Percentiles rank a stretch among this genome's conserved stretches.
Conservation (phyloP, 2,888 invertebrate genomes). For the Idaea biselata region DNA sequence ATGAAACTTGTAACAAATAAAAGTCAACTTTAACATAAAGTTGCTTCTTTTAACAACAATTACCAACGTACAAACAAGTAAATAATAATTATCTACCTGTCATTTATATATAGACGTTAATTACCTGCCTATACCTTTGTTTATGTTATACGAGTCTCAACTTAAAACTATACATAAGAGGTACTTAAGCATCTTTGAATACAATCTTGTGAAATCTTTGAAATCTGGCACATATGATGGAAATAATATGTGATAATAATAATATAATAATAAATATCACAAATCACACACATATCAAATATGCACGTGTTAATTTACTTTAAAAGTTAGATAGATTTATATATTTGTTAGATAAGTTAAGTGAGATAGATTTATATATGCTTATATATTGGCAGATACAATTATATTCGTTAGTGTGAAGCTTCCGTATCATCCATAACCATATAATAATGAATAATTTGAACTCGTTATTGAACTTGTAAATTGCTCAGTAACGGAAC, state of each 20-base stretch:
- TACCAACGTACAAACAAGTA: too few relatives aligned
- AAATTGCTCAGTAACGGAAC: constrained; percentile 48
- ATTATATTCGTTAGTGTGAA: constrained; percentile 33
- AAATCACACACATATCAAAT: too few relatives aligned
- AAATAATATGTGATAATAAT: too few relatives aligned
- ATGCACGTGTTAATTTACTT: background rate
- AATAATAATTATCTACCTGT: too few relatives aligned
- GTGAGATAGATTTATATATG: background rate
- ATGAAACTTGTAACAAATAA: too few relatives aligned
- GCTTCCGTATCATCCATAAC: constrained; percentile 42
- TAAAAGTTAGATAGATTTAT: background rate
- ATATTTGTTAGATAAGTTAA: too few relatives aligned
- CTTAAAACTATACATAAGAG: background rate
- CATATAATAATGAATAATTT: constrained; percentile 26
- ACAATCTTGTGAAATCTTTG: background rate
- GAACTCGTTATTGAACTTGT: constrained; percentile 33
- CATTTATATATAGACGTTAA: background rate
- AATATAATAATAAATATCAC: too few relatives aligned
- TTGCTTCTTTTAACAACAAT: too few relatives aligned
- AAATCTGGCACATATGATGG: background rate
- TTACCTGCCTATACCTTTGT: background rate
- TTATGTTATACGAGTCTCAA: background rate
- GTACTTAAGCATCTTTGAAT: background rate
- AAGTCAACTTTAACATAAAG: too few relatives aligned
- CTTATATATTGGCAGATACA: constrained; percentile 37